These are phyloP conservation scores for Pseudochromis fuscus DNA, from an alignment of 2,797 vertebrate genomes.

Conservation along the genomic window DNA sequence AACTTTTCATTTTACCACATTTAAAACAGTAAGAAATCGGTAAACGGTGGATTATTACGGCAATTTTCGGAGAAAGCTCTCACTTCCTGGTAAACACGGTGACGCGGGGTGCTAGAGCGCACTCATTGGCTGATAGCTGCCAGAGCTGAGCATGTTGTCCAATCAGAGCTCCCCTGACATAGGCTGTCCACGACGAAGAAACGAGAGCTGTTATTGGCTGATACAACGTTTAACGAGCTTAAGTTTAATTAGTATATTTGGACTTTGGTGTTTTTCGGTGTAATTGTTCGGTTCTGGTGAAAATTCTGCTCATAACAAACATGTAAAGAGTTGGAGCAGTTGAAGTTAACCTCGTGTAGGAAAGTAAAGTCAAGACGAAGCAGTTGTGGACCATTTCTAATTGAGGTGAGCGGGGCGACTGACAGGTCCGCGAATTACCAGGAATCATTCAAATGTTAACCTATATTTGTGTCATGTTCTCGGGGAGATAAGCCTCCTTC, in stretches of 20 bases:
- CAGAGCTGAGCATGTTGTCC: slow-evolving; percentile 11
- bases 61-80: background rate
- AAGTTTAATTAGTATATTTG: background rate
- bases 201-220: slow-evolving; percentile 32
- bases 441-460: slow-evolving; percentile 81
- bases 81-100: slow-evolving; percentile 80
- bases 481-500: slow-evolving; percentile 83
- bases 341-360: slow-evolving; percentile 3
- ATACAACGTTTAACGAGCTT: background rate
- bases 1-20: background rate
- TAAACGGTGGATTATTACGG: background rate
- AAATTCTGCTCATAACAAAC: background rate
- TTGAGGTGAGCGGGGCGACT: slow-evolving; percentile 71
- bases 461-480: slow-evolving; percentile 82
- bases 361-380: slow-evolving; percentile 46
- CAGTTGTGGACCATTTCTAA: slow-evolving; percentile 64
- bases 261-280: background rate
- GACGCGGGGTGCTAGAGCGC: slow-evolving; percentile 28
- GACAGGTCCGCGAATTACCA: slow-evolving; percentile 79
- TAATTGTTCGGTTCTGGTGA: background rate
- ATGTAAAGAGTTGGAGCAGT: background rate
- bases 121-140: slow-evolving; percentile 62
- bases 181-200: background rate
- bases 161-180: slow-evolving; percentile 49
- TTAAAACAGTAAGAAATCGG: slow-evolving; percentile 11